These are phyloP conservation scores for Pegoplata infirma DNA, from an alignment of 2,888 invertebrate species.

Conservation along the genomic window DNA sequence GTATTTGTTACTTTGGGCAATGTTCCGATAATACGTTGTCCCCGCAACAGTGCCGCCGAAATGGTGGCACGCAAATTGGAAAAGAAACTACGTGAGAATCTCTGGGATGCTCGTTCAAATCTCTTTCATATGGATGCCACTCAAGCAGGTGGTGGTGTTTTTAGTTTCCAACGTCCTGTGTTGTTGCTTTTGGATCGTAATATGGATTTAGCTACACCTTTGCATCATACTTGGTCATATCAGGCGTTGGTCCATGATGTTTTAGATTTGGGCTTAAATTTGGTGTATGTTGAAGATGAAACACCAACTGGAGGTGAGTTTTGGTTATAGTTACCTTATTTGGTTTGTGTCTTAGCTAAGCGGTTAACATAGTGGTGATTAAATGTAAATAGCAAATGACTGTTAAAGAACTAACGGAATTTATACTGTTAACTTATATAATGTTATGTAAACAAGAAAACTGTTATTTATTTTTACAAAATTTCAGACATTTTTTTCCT, in stretches of 20 bases:
- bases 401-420: too few relatives aligned
- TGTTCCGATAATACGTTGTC: constrained; percentile 82
- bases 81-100: constrained; percentile 96
- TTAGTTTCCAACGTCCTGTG: constrained; percentile 95
- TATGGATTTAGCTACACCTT: constrained; percentile 96
- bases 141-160: constrained; percentile 83
- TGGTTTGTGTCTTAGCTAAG: not conserved
- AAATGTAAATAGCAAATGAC: too few relatives aligned
- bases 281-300: constrained; percentile 84
- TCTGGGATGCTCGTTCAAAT: constrained; percentile 97
- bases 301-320: constrained; percentile 73
- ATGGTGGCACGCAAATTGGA: constrained; percentile 98
- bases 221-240: constrained; percentile 99
- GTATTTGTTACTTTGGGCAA: constrained; percentile 97
- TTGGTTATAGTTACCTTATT: not conserved
- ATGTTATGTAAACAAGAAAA: too few relatives aligned
- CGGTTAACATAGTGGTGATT: too few relatives aligned
- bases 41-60: constrained; percentile 97
- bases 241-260: constrained; percentile 99
- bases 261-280: constrained; percentile 92
- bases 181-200: constrained; percentile 95
- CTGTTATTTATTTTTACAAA: too few relatives aligned
- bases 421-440: too few relatives aligned
- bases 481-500: too few relatives aligned
- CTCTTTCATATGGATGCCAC: constrained; percentile 93